A percentile compares a stretch with the other conserved stretches of the same genome.
phyloP scores from a whole-genome alignment of 2,888 invertebrate genomes.

The Coleophora flavipennella region DNA sequence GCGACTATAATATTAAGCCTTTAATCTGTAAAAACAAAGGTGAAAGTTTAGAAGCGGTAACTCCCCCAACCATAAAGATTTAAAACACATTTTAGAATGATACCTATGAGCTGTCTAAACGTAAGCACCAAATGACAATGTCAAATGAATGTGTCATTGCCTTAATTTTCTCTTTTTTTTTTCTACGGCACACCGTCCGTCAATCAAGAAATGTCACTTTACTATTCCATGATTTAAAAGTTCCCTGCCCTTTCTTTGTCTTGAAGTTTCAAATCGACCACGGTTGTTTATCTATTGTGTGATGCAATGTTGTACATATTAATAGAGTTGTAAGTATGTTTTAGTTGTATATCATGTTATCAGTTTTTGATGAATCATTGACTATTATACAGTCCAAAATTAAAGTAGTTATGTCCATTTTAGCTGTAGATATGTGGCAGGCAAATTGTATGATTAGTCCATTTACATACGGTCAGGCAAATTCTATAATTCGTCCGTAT shows the following conservation, averaged over 20 bases:
- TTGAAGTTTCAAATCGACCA: slow-evolving; percentile 34
- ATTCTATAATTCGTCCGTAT: too few relatives aligned
- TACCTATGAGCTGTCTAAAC: slow-evolving; percentile 62
- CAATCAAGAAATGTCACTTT: slow-evolving; percentile 48
- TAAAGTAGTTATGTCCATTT: too few relatives aligned
- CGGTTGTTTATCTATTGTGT: slow-evolving; percentile 13
- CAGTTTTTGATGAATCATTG: too few relatives aligned
- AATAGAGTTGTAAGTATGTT: slow-evolving; percentile 2
- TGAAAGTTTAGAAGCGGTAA: slow-evolving; percentile 58
- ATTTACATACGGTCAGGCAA: too few relatives aligned
- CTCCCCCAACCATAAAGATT: slow-evolving; percentile 24
- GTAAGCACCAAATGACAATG: slow-evolving; percentile 52
- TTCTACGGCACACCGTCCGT: slow-evolving; percentile 11
- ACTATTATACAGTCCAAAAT: too few relatives aligned
- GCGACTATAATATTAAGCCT: too few relatives aligned
- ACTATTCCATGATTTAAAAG: slow-evolving; percentile 62
- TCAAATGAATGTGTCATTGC: slow-evolving; percentile 65
- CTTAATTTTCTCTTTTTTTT: slow-evolving; percentile 38
- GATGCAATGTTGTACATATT: slow-evolving; percentile 22
- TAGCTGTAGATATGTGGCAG: too few relatives aligned
- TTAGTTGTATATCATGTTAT: not conserved
- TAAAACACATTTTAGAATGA: slow-evolving; percentile 48
- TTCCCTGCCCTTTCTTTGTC: slow-evolving; percentile 71
- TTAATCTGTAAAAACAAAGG: too few relatives aligned
- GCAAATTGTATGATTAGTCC: too few relatives aligned